phyloP scores from a whole-genome alignment of 2,797 vertebrate genomes.

The Sebastes wilsoni region DNA sequence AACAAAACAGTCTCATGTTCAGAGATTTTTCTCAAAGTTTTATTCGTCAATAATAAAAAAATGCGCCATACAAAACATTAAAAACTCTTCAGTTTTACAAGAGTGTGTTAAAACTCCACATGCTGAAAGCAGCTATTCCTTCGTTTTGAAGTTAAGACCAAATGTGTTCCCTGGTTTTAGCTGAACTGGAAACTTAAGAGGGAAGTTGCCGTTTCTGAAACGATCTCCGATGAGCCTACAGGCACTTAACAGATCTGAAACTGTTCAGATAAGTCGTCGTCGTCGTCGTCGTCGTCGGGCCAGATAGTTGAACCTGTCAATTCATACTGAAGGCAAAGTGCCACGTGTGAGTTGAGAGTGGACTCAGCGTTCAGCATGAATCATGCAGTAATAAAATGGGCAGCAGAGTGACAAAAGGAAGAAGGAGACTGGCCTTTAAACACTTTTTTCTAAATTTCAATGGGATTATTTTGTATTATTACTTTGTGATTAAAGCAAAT shows the following conservation, averaged over 20 bases:
- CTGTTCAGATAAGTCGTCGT: conserved; percentile 15
- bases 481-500: not conserved
- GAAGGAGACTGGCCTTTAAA: conserved; percentile 17
- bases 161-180: conserved; percentile 53
- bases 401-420: conserved; percentile 12
- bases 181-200: conserved; percentile 40
- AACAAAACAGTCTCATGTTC: conserved; percentile 42
- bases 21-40: conserved; percentile 58
- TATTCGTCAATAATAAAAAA: conserved; percentile 85
- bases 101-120: conserved; percentile 58
- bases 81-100: conserved; percentile 74
- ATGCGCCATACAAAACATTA: conserved; percentile 82
- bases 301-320: conserved; percentile 7
- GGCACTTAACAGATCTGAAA: conserved; percentile 65
- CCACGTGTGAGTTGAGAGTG: conserved; percentile 11
- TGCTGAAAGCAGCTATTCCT: conserved; percentile 63
- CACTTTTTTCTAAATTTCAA: not conserved
- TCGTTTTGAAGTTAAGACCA: conserved; percentile 57
- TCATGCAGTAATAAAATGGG: conserved; percentile 16
- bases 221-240: conserved; percentile 24
- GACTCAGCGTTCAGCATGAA: conserved; percentile 18
- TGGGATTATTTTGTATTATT: conserved; percentile 6
- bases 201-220: conserved; percentile 33
- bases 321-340: conserved; percentile 33
- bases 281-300: conserved; percentile 1